A percentile compares a stretch with the other conserved stretches of the same genome.
phyloP scores from a whole-genome alignment of 1,140 invertebrate genomes.

The Penaeus japonicus region DNA sequence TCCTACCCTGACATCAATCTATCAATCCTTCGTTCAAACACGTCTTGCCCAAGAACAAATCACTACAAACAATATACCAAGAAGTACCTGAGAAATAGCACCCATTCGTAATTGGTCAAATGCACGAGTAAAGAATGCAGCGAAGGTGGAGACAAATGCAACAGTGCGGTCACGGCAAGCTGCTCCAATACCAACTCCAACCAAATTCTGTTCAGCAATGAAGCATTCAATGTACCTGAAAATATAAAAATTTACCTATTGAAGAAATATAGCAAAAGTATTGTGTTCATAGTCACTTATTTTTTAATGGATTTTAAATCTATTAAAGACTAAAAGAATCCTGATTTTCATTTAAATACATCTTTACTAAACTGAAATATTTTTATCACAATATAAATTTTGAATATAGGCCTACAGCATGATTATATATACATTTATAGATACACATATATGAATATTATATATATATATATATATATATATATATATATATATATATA shows the following conservation, averaged over 20 bases:
- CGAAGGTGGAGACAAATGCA: constrained; percentile 95
- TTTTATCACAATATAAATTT: no score
- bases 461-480: no score
- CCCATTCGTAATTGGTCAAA: constrained; percentile 91
- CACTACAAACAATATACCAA: background rate
- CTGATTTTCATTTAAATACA: no score
- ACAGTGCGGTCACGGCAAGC: constrained; percentile 88
- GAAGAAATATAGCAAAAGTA: background rate
- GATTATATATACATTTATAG: no score
- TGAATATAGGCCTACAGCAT: no score
- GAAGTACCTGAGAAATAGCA: constrained; percentile 83
- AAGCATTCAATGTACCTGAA: constrained; percentile 93
- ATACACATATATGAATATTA: no score
- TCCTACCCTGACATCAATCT: background rate
- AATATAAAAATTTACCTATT: constrained; percentile 8
- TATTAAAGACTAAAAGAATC: no score
- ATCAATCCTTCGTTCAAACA: background rate
- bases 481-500: no score
- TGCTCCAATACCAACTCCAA: constrained; percentile 94
- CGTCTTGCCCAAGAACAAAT: no score
- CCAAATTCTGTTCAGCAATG: constrained; percentile 98
- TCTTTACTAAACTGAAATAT: no score
- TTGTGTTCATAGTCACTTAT: background rate
- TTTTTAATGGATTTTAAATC: no score
- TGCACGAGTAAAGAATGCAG: constrained; percentile 86